Evolutionary conservation across 1,140 invertebrate species (phyloP).

Genomic region (Scaptomyza hsui): DNA sequence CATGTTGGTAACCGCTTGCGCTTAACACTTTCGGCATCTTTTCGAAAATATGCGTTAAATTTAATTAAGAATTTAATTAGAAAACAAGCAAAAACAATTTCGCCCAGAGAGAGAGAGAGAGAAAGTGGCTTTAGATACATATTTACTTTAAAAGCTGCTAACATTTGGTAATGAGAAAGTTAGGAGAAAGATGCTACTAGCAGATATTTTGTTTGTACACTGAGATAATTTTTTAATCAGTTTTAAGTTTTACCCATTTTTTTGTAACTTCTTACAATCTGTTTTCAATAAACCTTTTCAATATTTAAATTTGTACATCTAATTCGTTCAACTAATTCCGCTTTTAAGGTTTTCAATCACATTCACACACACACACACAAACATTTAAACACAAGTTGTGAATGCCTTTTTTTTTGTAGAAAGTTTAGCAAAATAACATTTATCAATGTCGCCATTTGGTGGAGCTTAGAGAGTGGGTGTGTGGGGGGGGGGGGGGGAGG

Average conservation of each 20-base stretch:
- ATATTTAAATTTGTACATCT: neutral
- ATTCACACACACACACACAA: conserved; percentile 1
- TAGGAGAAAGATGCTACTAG: no score
- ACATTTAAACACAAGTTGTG: neutral
- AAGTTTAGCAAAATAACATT: conserved; percentile 25
- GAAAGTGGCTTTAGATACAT: no score
- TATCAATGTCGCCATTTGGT: conserved; percentile 15
- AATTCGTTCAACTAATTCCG: conserved; percentile 1
- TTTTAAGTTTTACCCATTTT: no score
- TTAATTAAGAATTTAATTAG: conserved; percentile 65
- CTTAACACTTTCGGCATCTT: conserved; percentile 61
- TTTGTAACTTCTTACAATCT: no score
- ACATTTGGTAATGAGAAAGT: no score
- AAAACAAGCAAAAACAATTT: conserved; percentile 22
- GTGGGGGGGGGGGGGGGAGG: neutral
- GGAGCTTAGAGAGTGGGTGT: neutral
- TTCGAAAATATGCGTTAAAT: conserved; percentile 51
- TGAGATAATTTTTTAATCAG: no score
- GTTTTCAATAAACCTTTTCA: neutral
- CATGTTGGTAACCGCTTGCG: conserved; percentile 60
- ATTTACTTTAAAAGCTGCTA: no score
- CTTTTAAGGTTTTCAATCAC: conserved; percentile 1
- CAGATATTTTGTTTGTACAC: no score
- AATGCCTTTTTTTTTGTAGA: conserved; percentile 3
- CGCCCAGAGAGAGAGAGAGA: no score